Evolutionary conservation across 2,888 invertebrate genomes (phyloP).

Genomic region (Ashinkailepas kermadecensis): DNA sequence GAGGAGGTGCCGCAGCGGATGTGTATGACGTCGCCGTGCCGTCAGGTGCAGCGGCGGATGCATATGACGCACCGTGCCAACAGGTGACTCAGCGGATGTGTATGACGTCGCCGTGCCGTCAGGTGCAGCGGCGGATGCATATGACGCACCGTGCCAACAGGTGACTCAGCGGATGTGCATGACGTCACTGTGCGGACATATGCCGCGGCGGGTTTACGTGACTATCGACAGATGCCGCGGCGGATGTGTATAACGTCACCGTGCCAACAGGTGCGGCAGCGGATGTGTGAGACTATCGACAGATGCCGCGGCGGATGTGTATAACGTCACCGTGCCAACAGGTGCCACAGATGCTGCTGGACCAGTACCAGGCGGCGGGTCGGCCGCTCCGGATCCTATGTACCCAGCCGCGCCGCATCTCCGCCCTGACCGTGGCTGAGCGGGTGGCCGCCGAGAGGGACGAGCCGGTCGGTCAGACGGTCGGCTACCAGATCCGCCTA

Average conservation of each 20-base stretch:
- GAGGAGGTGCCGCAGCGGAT: no score
- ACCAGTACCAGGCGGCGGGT: constrained; percentile 55
- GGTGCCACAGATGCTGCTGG: constrained; percentile 62
- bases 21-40: no score
- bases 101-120: constrained; percentile 26
- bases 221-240: constrained; percentile 61
- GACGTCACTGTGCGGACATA: constrained; percentile 67
- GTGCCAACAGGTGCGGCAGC: constrained; percentile 68
- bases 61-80: constrained; percentile 61
- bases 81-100: constrained; percentile 59
- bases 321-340: constrained; percentile 64
- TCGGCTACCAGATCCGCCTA: constrained; percentile 85
- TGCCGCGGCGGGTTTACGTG: constrained; percentile 49
- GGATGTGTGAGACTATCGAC: constrained; percentile 66
- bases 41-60: constrained; percentile 77
- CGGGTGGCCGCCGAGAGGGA: constrained; percentile 69
- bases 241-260: no score
- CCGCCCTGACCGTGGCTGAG: constrained; percentile 82
- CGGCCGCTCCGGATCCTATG: constrained; percentile 75
- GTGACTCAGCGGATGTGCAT: constrained; percentile 86
- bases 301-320: constrained; percentile 64
- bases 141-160: constrained; percentile 51
- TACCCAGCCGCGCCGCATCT: constrained; percentile 85
- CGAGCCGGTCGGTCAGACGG: constrained; percentile 52
- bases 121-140: constrained; percentile 78